Evolutionary conservation across 1,140 invertebrate genomes (phyloP).

Genomic region (Linepithema humile): DNA sequence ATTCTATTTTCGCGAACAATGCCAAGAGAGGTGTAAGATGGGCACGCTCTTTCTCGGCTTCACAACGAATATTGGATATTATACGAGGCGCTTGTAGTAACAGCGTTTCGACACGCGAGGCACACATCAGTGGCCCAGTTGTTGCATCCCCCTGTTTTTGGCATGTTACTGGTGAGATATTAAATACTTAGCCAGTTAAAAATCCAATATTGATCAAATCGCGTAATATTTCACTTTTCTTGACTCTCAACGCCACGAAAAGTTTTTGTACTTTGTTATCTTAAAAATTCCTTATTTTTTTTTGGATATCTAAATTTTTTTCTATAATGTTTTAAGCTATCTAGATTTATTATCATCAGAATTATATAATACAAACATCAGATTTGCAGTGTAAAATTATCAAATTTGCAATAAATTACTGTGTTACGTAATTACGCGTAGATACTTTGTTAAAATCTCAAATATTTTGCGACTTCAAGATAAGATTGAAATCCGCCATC

Average conservation of each 20-base stretch:
- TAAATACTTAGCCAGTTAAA: slow-evolving; percentile 49
- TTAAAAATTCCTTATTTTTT: not conserved
- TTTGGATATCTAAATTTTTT: too few relatives aligned
- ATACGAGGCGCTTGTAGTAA: slow-evolving; percentile 73
- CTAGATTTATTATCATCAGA: not conserved
- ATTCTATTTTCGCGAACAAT: slow-evolving; percentile 76
- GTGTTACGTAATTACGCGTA: not conserved
- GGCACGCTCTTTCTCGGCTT: slow-evolving; percentile 63
- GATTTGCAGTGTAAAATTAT: not conserved
- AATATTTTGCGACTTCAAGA: not conserved
- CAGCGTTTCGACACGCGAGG: slow-evolving; percentile 75
- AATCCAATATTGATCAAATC: slow-evolving; percentile 10
- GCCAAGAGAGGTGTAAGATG: slow-evolving; percentile 54
- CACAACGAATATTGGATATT: slow-evolving; percentile 79
- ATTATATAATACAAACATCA: not conserved
- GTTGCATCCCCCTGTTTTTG: slow-evolving; percentile 64
- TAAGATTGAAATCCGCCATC: slow-evolving; percentile 66
- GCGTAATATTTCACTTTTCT: not conserved
- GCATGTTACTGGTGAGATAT: slow-evolving; percentile 40
- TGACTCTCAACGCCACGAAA: not conserved
- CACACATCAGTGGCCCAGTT: slow-evolving; percentile 72
- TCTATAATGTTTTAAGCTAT: not conserved
- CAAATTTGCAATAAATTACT: not conserved
- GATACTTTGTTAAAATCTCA: not conserved
- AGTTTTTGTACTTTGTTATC: not conserved